Percentiles rank a stretch among this genome's conserved stretches.
These are phyloP conservation scores for Dreissena rostriformis DNA, from an alignment of 1,140 invertebrate species.

Conservation along the genomic window DNA sequence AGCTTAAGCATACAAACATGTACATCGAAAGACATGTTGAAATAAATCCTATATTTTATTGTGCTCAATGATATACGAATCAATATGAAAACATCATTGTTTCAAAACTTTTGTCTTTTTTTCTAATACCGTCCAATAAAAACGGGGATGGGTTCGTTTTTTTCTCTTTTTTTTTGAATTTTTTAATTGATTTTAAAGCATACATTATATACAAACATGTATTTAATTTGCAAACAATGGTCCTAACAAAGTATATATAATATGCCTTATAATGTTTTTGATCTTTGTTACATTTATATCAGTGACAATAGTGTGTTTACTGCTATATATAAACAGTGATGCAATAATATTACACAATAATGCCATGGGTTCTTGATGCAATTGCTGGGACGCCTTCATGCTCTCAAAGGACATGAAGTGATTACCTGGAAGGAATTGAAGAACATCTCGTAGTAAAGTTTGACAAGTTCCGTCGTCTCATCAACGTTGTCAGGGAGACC, in stretches of 20 bases:
- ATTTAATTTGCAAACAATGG: no score
- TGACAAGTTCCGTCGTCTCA: conserved; percentile 85
- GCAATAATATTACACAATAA: not conserved
- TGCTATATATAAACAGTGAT: not conserved
- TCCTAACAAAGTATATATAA: not conserved
- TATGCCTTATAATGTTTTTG: not conserved
- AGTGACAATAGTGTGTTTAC: not conserved
- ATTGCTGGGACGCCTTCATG: not conserved
- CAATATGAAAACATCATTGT: not conserved
- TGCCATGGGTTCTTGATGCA: not conserved
- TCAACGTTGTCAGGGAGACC: conserved; percentile 84
- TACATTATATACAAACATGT: no score
- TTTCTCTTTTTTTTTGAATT: no score
- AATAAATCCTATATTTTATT: not conserved
- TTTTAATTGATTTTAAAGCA: no score
- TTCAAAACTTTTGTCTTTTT: not conserved
- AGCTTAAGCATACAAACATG: not conserved
- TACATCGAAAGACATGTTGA: not conserved
- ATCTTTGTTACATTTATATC: not conserved
- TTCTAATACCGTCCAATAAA: not conserved
- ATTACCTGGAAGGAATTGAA: conserved; percentile 91
- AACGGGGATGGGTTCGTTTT: no score
- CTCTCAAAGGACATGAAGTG: not conserved
- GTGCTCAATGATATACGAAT: not conserved
- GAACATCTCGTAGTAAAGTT: conserved; percentile 89